Conservation (phyloP, 2,113 vertebrate species). For the Clinocottus analis region DNA sequence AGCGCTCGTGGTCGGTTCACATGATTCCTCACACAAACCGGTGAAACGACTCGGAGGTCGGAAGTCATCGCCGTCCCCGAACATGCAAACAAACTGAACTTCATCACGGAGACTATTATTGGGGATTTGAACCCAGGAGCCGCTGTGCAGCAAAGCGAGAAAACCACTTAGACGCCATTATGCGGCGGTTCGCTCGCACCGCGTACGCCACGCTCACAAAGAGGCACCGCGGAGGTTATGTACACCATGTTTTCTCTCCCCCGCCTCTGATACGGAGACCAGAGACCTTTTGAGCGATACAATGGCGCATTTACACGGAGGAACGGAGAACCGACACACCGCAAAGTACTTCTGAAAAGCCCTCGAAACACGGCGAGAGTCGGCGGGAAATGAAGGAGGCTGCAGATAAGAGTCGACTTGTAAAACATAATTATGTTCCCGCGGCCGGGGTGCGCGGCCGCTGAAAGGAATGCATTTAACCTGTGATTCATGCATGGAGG, state of each 20-base stretch:
- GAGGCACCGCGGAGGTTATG: slow-evolving; percentile 55
- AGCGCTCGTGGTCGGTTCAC: not conserved
- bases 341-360: slow-evolving; percentile 79
- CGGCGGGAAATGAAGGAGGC: slow-evolving; percentile 71
- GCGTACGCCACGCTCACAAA: slow-evolving; percentile 23
- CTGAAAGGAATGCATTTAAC: slow-evolving; percentile 83
- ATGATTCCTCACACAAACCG: not conserved
- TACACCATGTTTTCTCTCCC: slow-evolving; percentile 41
- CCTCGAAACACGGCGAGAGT: slow-evolving; percentile 70
- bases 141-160: slow-evolving; percentile 28
- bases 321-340: slow-evolving; percentile 66
- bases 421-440: slow-evolving; percentile 85
- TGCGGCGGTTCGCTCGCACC: slow-evolving; percentile 19
- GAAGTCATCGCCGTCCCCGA: not conserved
- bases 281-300: slow-evolving; percentile 74
- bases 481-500: slow-evolving; percentile 81
- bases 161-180: slow-evolving; percentile 56
- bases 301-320: slow-evolving; percentile 72
- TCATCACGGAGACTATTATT: not conserved
- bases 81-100: not conserved
- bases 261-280: slow-evolving; percentile 43
- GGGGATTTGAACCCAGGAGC: slow-evolving; percentile 30
- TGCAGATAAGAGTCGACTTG: slow-evolving; percentile 82
- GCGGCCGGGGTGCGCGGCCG: slow-evolving; percentile 56
- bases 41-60: not conserved